Evolutionary conservation across 2,113 vertebrate genomes (phyloP), one percentile per base, ranked within the genome.

Genomic region (Protobothrops flavoviridis): DNA sequence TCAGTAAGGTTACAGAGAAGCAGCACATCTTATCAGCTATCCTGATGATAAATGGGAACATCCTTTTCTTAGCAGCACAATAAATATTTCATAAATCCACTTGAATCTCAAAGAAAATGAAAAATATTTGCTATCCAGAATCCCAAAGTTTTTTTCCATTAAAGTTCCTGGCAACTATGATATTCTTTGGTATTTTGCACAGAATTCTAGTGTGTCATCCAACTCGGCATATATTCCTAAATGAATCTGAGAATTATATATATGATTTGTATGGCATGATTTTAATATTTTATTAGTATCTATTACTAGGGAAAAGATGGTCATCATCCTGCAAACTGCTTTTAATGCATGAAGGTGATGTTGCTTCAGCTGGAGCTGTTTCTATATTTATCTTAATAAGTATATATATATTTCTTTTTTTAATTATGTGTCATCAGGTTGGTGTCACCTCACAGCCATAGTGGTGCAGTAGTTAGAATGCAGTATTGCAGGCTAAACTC

Each of bases 11-110:
- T 96, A 93, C 95, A 94, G 95, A 92, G 95, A 94, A 94, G 94
- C 90, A 94, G 90, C 43, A 93, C 23, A 81, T 91, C 90, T 95
- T 97, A 96, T 93, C 88, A 96, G 92, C 43, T 59, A 61, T 85
- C 61, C n/a, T 93, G 92, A 96, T 97, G 93, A 95, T 96, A 91
- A 96, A 97, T 96, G 93, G 86, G 89, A 94, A 94, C 87, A 94
- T 93, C 57, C 93, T 94, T 95, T 95, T 85, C 89, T 94, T 91
- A 92, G 43, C 81, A 88, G n/a, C 57, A 5, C 74, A 95, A 92
- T 93, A 89, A 96, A 94, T 94, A 95, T 53, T 90, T 91, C 85
- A 96, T 93, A 95, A 94, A 96, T 95, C 90, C 87, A 95, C 91
- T 95, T 89, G 90, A 95, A 91, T 95, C 90, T 87, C 85, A 91